These are phyloP conservation scores for honey bee (Apis mellifera) DNA, from an alignment of 1,140 invertebrate species.

Conservation along the genomic window Amel_HAv3.1 CM009936.2:3157501-3158000, in stretches of 20 bases:
- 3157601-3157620: conserved; percentile 56
- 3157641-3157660: conserved; percentile 59
- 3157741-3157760: not conserved
- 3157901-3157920: too few relatives aligned
- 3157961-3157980: too few relatives aligned
- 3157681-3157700: conserved; percentile 69
- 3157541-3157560: not conserved
- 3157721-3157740: not conserved
- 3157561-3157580: conserved; percentile 41
- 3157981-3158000: too few relatives aligned
- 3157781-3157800: conserved; percentile 9
- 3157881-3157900: too few relatives aligned
- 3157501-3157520: not conserved
- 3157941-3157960: too few relatives aligned
- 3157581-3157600: conserved; percentile 62
- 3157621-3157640: conserved; percentile 53
- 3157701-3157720: conserved; percentile 57
- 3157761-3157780: conserved; percentile 7
- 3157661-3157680: conserved; percentile 55
- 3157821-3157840: not conserved
- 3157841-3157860: too few relatives aligned
- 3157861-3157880: too few relatives aligned
- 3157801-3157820: not conserved
- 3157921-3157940: too few relatives aligned
- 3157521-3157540: not conserved